These are phyloP conservation scores for Syngnathus typhle DNA, from an alignment of 2,113 vertebrate genomes.

Conservation along the genomic window DNA sequence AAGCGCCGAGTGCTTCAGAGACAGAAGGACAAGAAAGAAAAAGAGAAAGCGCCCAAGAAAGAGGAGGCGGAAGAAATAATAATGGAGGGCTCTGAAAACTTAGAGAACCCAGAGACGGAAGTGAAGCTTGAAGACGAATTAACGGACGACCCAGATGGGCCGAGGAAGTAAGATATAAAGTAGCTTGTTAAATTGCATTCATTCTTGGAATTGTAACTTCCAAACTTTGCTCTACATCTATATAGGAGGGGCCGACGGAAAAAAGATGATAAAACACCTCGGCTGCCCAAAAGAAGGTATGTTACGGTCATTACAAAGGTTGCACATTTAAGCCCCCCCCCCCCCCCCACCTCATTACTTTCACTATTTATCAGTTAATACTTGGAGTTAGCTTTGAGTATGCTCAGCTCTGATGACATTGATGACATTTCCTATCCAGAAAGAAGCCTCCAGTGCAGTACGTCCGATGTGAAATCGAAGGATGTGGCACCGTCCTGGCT, in stretches of 20 bases:
- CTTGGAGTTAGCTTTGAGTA: background rate
- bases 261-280: slow-evolving; percentile 96
- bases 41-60: slow-evolving; percentile 57
- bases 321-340: background rate
- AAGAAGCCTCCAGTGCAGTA: slow-evolving; percentile 98
- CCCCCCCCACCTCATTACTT: background rate
- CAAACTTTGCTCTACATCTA: slow-evolving; percentile 3
- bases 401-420: background rate
- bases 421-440: slow-evolving; percentile 60
- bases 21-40: slow-evolving; percentile 78
- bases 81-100: slow-evolving; percentile 56
- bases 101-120: slow-evolving; percentile 72
- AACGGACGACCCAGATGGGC: slow-evolving; percentile 82
- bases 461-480: slow-evolving; percentile 96
- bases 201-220: background rate
- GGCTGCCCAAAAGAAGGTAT: slow-evolving; percentile 90
- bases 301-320: background rate
- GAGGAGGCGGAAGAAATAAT: slow-evolving; percentile 71
- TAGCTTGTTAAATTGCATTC: background rate
- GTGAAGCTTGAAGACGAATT: slow-evolving; percentile 84
- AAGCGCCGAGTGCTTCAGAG: slow-evolving; percentile 78
- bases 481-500: slow-evolving; percentile 92
- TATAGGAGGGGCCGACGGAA: slow-evolving; percentile 87
- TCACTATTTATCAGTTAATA: background rate
- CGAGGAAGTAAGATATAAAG: slow-evolving; percentile 81